Conservation (phyloP, 2,113 vertebrate genomes). For the Lynx canadensis region DNA sequence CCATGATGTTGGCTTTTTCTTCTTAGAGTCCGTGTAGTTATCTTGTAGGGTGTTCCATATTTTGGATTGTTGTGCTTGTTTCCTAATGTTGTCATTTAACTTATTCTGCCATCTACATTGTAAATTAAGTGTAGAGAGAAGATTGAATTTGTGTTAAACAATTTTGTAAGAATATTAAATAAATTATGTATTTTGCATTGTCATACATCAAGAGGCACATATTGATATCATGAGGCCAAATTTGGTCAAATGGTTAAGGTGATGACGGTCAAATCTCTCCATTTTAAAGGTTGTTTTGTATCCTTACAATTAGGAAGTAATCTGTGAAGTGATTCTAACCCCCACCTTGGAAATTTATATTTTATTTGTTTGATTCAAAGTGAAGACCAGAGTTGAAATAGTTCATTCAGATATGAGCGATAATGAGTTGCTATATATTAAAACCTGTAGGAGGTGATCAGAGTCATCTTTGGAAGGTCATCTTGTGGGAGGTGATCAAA, state of each 20-base stretch:
- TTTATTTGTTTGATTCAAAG: conserved; percentile 12
- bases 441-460: background rate
- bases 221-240: background rate
- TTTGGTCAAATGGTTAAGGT: background rate
- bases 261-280: background rate
- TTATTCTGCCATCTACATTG: background rate
- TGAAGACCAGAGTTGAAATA: background rate
- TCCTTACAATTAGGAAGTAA: background rate
- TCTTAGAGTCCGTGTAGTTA: background rate
- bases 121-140: background rate
- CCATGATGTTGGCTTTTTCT: background rate
- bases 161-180: background rate
- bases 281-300: background rate
- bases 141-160: background rate
- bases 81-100: background rate
- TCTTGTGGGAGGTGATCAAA: background rate
- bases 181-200: background rate
- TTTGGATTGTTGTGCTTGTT: background rate
- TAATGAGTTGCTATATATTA: background rate
- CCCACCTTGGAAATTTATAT: background rate
- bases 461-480: background rate
- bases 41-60: background rate
- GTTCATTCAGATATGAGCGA: background rate
- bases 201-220: background rate
- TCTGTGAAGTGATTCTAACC: background rate